Evolutionary conservation across 1,140 invertebrate species (phyloP).

Genomic region (Leptinotarsa defecta): DNA sequence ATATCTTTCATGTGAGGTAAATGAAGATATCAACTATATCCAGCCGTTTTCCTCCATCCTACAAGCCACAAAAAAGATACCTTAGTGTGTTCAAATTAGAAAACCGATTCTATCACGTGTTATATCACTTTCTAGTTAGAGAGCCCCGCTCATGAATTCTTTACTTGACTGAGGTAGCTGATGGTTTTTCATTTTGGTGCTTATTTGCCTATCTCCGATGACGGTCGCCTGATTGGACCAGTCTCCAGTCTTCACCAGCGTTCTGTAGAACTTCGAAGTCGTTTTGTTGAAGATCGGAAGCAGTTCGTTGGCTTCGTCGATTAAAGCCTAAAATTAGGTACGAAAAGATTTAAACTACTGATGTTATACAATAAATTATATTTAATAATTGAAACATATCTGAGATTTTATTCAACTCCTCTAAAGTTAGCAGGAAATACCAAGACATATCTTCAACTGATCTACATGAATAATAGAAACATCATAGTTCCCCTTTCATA

Average conservation of each 20-base stretch:
- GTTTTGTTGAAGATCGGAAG: constrained; percentile 97
- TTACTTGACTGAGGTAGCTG: constrained; percentile 49
- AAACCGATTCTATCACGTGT: not conserved
- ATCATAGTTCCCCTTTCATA: too few species aligned
- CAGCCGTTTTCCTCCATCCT: too few species aligned
- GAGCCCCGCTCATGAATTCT: constrained; percentile 49
- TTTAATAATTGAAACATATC: too few species aligned
- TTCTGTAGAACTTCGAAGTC: constrained; percentile 85
- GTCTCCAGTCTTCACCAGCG: constrained; percentile 79
- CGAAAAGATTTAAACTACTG: too few species aligned
- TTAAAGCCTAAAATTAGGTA: constrained; percentile 72
- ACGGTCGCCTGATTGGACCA: constrained; percentile 71
- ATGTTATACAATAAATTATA: too few species aligned
- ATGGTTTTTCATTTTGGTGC: constrained; percentile 47
- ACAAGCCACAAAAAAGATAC: too few species aligned
- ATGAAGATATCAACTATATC: not conserved
- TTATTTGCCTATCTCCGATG: constrained; percentile 48
- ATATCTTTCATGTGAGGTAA: not conserved
- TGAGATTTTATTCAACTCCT: too few species aligned
- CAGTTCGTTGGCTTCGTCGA: constrained; percentile 94
- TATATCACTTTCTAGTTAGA: constrained; percentile 24
- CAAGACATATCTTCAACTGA: too few species aligned
- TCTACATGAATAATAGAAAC: too few species aligned
- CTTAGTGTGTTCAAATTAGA: not conserved
- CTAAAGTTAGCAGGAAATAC: too few species aligned